Evolutionary conservation across 2,888 invertebrate species (phyloP), one percentile per base, ranked within the genome.

Genomic region (Arge pagana): DNA sequence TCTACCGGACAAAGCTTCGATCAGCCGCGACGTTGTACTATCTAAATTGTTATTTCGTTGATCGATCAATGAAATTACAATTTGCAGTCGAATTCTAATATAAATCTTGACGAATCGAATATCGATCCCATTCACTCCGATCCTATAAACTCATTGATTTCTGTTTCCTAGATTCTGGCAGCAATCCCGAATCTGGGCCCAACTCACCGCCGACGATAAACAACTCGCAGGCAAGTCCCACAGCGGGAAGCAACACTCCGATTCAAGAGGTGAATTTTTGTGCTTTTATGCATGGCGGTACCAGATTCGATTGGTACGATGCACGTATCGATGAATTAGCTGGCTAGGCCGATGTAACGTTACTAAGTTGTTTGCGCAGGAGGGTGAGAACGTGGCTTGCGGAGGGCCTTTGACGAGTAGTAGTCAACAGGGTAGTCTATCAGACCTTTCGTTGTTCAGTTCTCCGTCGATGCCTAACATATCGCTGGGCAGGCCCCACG

Each of bases 401-500:
- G 83, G 83, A 50, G 79, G 82, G 33, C 74, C 77, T 37, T 67
- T 80, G 55, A 78, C 75, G 40, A 82, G 77, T 72, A 81, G 75
- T 71, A 84, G 80, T 68, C 86, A 78, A 71, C 83, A 80, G 72
- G 86, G 81, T 78, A 90, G 79, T 80, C 88, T 80, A 78, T 87
- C 81, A 78, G 85, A 90, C 78, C 78, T 89, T 68, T 79, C 89
- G 55, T 84, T 96, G 57, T 96, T 96, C 82, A 93, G 93, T 66
- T 94, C 94, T 67, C 96, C 96, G 52, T 96, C 96, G 68, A 88
- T 96, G 89, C 96, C 96, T 70, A 96, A 96, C 82, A 96, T 96
- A 75, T 95, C 95, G 56, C 82, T 96, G 67, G 96, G 93, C 52
- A 83, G 91, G 66, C 92, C 92, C 59, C 89, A 84, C 71, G 79